These are phyloP conservation scores for Epicampocera succincta DNA, from an alignment of 2,888 invertebrate genomes.

Conservation along the genomic window DNA sequence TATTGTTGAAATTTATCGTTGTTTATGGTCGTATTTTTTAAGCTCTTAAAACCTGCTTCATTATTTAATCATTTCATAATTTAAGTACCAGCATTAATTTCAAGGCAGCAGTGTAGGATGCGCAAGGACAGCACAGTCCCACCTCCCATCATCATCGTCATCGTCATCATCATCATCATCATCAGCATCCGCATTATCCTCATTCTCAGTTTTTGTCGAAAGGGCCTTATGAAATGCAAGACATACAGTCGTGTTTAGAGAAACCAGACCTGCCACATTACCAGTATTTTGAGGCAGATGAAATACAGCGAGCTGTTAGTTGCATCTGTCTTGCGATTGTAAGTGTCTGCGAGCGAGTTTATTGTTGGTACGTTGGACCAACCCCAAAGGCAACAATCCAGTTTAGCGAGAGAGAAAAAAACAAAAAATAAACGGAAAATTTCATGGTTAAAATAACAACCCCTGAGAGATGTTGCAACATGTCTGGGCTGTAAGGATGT, in stretches of 20 bases:
- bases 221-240: slow-evolving; percentile 5
- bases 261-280: slow-evolving; percentile 7
- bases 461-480: slow-evolving; percentile 48
- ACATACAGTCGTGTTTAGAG: background rate
- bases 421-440: slow-evolving; percentile 5
- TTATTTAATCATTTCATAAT: slow-evolving; percentile 61
- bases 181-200: too few relatives aligned
- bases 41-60: slow-evolving; percentile 31
- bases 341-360: background rate
- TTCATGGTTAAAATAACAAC: slow-evolving; percentile 51
- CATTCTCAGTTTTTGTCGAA: slow-evolving; percentile 45
- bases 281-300: slow-evolving; percentile 5
- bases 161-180: too few relatives aligned
- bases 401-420: background rate
- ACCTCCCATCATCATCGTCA: slow-evolving; percentile 54
- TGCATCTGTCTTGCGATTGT: background rate
- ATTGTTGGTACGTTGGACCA: slow-evolving; percentile 15
- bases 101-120: slow-evolving; percentile 13
- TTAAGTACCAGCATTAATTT: slow-evolving; percentile 59
- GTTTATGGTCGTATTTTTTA: background rate
- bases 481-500: slow-evolving; percentile 36
- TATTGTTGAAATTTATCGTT: background rate
- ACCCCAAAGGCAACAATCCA: slow-evolving; percentile 47
- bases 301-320: slow-evolving; percentile 1
- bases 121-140: slow-evolving; percentile 30